A percentile compares a stretch with the other conserved stretches of the same genome.
Evolutionary conservation across 2,888 invertebrate genomes (phyloP).

Genomic region (Omphaloscelis lunosa): DNA sequence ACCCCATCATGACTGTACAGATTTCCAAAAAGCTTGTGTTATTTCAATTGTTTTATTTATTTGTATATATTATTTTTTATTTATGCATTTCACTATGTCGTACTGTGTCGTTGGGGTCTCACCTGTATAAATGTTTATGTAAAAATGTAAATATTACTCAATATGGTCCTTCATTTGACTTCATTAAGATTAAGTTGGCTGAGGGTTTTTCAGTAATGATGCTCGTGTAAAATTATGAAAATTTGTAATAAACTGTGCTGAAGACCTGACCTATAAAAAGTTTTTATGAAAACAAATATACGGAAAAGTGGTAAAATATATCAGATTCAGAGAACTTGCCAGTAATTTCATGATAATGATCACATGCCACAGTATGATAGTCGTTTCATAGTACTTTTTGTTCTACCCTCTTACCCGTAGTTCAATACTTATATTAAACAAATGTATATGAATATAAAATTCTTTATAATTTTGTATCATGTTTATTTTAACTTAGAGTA

Average conservation of each 20-base stretch:
- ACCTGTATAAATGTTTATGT: slow-evolving; percentile 13
- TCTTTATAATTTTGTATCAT: slow-evolving; percentile 41
- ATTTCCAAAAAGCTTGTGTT: slow-evolving; percentile 61
- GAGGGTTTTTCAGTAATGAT: not conserved
- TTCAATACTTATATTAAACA: slow-evolving; percentile 87
- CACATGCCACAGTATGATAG: slow-evolving; percentile 54
- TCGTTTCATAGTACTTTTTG: slow-evolving; percentile 24
- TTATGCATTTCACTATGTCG: slow-evolving; percentile 57
- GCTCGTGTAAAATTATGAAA: not conserved
- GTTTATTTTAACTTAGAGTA: slow-evolving; percentile 37
- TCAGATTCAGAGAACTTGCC: not conserved
- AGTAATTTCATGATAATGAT: not conserved
- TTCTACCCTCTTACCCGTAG: slow-evolving; percentile 60
- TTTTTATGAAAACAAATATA: not conserved
- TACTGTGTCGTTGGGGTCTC: slow-evolving; percentile 62
- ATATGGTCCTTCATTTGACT: slow-evolving; percentile 1
- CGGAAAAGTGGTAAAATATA: not conserved
- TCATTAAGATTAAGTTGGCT: not conserved
- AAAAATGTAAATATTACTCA: slow-evolving; percentile 22
- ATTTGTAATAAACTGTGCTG: not conserved
- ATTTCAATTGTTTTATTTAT: slow-evolving; percentile 41
- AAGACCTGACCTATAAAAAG: not conserved
- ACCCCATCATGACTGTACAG: slow-evolving; percentile 66
- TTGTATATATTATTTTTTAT: slow-evolving; percentile 53
- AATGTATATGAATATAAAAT: slow-evolving; percentile 57